These are phyloP conservation scores for Squalus acanthias DNA, from an alignment of 2,797 vertebrate species.

Conservation along the genomic window DNA sequence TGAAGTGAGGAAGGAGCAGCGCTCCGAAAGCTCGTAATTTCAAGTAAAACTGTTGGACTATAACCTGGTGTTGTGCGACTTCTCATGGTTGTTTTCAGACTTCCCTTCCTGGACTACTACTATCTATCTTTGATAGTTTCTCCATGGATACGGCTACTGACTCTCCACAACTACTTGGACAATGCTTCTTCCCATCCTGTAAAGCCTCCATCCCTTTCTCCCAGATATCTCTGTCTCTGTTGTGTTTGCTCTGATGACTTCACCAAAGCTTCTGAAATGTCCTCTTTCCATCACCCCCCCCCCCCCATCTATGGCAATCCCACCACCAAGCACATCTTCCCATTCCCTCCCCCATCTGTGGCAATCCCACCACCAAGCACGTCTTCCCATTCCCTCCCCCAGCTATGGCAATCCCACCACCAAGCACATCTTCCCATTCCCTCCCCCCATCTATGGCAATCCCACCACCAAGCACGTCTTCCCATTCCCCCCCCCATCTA, in stretches of 20 bases:
- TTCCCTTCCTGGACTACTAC: background rate
- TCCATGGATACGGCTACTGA: background rate
- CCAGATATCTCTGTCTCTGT: background rate
- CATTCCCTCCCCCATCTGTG: too few relatives aligned
- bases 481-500: too few relatives aligned
- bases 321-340: too few relatives aligned
- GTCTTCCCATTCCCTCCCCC: too few relatives aligned
- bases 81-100: background rate
- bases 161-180: background rate
- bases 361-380: too few relatives aligned
- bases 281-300: slow-evolving; percentile 29
- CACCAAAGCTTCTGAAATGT: background rate
- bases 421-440: too few relatives aligned
- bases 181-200: background rate
- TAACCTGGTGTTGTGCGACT: too few relatives aligned
- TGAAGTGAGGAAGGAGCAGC: too few relatives aligned
- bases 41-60: background rate
- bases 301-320: background rate
- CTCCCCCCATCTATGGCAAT: too few relatives aligned
- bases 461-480: too few relatives aligned
- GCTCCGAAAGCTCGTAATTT: too few relatives aligned
- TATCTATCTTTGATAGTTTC: background rate
- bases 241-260: background rate
- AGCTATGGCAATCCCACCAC: too few relatives aligned
- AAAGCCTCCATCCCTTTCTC: background rate